Evolutionary conservation across 2,888 invertebrate species (phyloP).

Genomic region (Callimorpha dominula): DNA sequence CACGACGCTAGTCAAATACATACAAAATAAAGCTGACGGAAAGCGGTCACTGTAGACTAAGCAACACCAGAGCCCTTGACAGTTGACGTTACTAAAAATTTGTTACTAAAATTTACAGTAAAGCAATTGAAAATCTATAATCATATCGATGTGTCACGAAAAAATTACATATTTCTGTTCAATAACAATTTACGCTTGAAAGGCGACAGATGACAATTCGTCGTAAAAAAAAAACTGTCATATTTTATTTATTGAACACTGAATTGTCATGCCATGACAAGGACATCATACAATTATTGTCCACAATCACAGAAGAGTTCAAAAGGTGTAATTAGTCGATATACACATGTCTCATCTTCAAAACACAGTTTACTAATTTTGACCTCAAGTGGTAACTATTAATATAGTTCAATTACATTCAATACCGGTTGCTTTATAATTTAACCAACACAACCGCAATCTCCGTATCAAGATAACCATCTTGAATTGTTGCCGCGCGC

Average conservation of each 20-base stretch:
- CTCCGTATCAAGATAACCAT: slow-evolving; percentile 42
- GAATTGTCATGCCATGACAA: neutral
- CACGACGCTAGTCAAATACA: no score
- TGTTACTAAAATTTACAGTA: no score
- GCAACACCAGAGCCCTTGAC: no score
- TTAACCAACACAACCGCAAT: slow-evolving; percentile 23
- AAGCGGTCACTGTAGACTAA: no score
- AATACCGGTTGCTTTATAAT: slow-evolving; percentile 31
- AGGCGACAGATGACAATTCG: neutral
- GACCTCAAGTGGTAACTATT: neutral
- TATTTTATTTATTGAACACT: neutral
- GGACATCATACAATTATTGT: neutral
- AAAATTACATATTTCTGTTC: neutral
- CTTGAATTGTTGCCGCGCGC: slow-evolving; percentile 35
- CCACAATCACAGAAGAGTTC: neutral
- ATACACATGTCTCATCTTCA: neutral
- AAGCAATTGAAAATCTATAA: neutral
- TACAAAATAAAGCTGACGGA: no score
- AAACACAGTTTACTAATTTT: neutral
- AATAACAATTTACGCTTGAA: neutral
- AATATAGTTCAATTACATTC: slow-evolving; percentile 17
- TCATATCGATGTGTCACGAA: neutral
- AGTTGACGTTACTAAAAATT: no score
- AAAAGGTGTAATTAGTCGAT: neutral
- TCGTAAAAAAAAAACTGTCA: neutral